Evolutionary conservation across 2,888 invertebrate genomes (phyloP).

Genomic region (Pandemis heparana): DNA sequence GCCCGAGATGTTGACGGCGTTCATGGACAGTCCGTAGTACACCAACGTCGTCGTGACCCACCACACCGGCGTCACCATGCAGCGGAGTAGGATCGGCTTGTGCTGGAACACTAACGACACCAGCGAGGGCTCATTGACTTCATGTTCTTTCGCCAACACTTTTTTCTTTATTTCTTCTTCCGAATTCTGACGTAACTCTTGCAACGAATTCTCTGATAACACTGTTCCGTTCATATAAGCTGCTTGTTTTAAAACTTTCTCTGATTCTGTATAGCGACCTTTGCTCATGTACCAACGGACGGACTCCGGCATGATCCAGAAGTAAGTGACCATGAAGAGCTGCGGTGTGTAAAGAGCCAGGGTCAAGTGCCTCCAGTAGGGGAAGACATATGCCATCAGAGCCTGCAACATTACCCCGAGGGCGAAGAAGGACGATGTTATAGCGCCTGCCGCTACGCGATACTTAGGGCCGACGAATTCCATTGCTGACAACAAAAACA

Average conservation of each 20-base stretch:
- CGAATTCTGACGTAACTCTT: constrained; percentile 47
- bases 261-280: constrained; percentile 85
- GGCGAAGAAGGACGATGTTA: constrained; percentile 87
- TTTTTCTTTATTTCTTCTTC: constrained; percentile 46
- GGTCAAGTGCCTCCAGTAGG: constrained; percentile 87
- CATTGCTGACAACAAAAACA: constrained; percentile 73
- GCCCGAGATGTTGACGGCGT: constrained; percentile 88
- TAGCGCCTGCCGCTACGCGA: constrained; percentile 87
- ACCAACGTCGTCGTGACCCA: constrained; percentile 90
- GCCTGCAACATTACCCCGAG: constrained; percentile 87
- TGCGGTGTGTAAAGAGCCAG: constrained; percentile 87
- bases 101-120: constrained; percentile 68
- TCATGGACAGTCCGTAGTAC: constrained; percentile 89
- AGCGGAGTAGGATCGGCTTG: constrained; percentile 72
- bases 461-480: constrained; percentile 89
- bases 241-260: constrained; percentile 82
- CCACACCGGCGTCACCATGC: constrained; percentile 87
- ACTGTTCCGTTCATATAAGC: constrained; percentile 79
- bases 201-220: constrained; percentile 47
- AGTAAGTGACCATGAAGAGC: constrained; percentile 85
- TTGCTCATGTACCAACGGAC: constrained; percentile 89
- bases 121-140: constrained; percentile 47
- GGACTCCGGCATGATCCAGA: constrained; percentile 88
- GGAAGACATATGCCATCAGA: constrained; percentile 85
- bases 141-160: constrained; percentile 30